These are phyloP conservation scores for Conomelus anceps DNA, from an alignment of 2,888 invertebrate genomes.

Conservation along the genomic window DNA sequence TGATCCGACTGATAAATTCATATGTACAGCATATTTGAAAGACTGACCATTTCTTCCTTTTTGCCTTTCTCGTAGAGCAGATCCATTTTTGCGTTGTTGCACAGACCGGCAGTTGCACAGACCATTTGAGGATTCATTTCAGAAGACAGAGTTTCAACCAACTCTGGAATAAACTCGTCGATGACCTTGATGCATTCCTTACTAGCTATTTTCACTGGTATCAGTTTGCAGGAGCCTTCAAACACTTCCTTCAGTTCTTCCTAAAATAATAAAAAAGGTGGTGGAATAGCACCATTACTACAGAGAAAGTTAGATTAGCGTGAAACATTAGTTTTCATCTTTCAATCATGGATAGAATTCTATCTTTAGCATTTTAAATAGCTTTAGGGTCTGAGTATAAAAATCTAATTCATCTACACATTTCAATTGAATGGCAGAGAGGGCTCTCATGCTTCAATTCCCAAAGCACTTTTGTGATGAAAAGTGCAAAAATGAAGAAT, in stretches of 20 bases:
- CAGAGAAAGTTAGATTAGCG: too few species aligned
- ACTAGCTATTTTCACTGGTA: slow-evolving; percentile 63
- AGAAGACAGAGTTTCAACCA: slow-evolving; percentile 79
- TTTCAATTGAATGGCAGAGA: too few species aligned
- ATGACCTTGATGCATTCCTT: slow-evolving; percentile 72
- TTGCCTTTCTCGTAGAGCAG: slow-evolving; percentile 44
- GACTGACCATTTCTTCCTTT: not conserved
- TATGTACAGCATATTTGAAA: not conserved
- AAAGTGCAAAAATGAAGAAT: too few species aligned
- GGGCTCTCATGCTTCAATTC: too few species aligned
- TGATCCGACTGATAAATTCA: too few species aligned
- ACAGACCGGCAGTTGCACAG: slow-evolving; percentile 80
- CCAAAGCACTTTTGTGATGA: too few species aligned
- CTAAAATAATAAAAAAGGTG: slow-evolving; percentile 45
- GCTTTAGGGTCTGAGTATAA: too few species aligned
- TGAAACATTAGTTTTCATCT: too few species aligned
- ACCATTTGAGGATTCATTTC: slow-evolving; percentile 88
- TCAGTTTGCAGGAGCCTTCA: slow-evolving; percentile 77
- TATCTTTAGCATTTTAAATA: too few species aligned
- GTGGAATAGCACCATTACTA: not conserved
- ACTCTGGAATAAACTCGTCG: slow-evolving; percentile 78
- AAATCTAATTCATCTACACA: too few species aligned
- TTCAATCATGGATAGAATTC: too few species aligned
- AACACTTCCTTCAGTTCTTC: slow-evolving; percentile 78
- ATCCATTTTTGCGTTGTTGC: slow-evolving; percentile 70